These are phyloP conservation scores for Cichlasoma orientale DNA, from an alignment of 2,797 vertebrate species.

Conservation along the genomic window DNA sequence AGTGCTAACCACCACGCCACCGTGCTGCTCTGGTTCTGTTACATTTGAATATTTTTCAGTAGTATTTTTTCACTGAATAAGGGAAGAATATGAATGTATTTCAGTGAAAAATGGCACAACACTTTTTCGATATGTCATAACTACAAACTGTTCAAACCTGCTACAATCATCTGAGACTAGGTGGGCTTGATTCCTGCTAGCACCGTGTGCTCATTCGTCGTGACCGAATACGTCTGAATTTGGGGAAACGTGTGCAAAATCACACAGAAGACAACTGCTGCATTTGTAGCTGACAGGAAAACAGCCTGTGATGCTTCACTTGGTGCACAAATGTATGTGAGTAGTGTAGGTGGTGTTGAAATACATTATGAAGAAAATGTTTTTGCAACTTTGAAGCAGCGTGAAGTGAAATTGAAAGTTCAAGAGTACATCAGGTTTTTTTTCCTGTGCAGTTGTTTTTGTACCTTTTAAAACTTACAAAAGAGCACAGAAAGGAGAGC, in stretches of 20 bases:
- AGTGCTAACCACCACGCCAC: too few species aligned
- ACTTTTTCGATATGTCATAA: not conserved
- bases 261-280: not conserved
- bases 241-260: not conserved
- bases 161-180: not conserved
- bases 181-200: not conserved
- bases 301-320: not conserved
- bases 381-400: not conserved
- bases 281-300: not conserved
- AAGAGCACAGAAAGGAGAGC: constrained; percentile 23
- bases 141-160: not conserved
- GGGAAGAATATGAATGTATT: not conserved
- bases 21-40: not conserved
- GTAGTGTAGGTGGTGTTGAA: not conserved
- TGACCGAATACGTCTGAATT: not conserved
- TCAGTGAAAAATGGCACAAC: not conserved
- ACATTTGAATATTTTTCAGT: not conserved
- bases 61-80: not conserved
- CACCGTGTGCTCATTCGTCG: not conserved
- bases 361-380: not conserved
- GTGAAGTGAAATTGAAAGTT: constrained; percentile 2
- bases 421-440: constrained; percentile 3
- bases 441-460: constrained; percentile 1
- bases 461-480: constrained; percentile 15
- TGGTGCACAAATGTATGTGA: not conserved